Evolutionary conservation across 2,797 vertebrate species (phyloP).

Genomic region (Nyctibius grandis): DNA sequence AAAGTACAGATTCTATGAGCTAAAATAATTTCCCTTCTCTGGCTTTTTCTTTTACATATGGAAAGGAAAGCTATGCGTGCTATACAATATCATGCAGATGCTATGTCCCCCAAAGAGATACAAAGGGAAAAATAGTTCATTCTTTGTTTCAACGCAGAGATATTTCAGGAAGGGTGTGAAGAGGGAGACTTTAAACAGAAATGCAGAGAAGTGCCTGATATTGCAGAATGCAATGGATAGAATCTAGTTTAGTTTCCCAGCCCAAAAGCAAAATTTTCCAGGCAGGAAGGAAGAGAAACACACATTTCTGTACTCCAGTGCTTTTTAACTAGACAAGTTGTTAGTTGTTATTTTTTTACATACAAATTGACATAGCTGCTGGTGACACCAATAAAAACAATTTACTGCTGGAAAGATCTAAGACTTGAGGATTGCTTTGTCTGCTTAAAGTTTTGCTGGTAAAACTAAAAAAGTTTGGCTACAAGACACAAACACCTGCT

Average conservation of each 20-base stretch:
- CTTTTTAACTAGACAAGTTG: constrained; percentile 49
- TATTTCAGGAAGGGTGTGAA: neutral
- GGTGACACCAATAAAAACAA: constrained; percentile 61
- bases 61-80: neutral
- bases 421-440: neutral
- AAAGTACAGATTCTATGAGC: neutral
- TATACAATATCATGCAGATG: neutral
- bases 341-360: constrained; percentile 55
- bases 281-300: neutral
- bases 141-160: neutral
- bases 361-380: constrained; percentile 43
- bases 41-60: neutral
- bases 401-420: constrained; percentile 49
- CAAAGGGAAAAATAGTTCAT: neutral
- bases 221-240: neutral
- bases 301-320: neutral
- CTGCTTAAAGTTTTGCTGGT: constrained; percentile 29
- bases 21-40: neutral
- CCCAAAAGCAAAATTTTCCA: neutral
- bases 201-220: neutral
- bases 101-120: neutral
- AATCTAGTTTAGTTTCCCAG: neutral
- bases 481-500: constrained; percentile 2
- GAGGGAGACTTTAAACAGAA: neutral
- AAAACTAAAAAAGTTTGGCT: constrained; percentile 18